Percentiles rank a stretch among this genome's conserved stretches.
phyloP scores from a whole-genome alignment of 2,888 invertebrate species.

The Himalopsyche japonica region DNA sequence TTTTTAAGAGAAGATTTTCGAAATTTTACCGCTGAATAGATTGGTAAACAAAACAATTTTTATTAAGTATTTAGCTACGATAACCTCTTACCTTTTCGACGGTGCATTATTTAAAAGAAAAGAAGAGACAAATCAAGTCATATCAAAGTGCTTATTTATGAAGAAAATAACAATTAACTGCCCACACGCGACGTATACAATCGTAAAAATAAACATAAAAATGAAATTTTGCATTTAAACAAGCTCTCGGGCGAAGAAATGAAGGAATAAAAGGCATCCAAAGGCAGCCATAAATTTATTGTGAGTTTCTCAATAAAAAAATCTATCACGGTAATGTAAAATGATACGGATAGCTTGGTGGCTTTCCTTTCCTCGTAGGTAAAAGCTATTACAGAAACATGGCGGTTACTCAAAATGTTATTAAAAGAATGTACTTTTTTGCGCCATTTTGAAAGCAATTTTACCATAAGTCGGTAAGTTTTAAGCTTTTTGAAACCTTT shows the following conservation, averaged over 20 bases:
- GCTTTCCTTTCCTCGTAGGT: neutral
- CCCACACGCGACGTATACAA: constrained; percentile 1
- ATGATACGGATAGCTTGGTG: neutral
- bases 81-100: neutral
- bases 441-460: too few species aligned
- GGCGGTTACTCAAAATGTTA: neutral
- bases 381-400: neutral
- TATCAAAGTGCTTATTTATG: neutral
- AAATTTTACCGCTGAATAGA: too few species aligned
- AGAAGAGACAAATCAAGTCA: neutral
- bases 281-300: constrained; percentile 17
- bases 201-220: constrained; percentile 1
- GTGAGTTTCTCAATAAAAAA: constrained; percentile 19
- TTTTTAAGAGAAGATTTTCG: too few species aligned
- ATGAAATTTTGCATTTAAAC: constrained; percentile 18
- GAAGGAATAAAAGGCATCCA: constrained; percentile 12
- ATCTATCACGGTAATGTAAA: constrained; percentile 6
- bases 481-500: too few species aligned
- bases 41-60: too few species aligned
- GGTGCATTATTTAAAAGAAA: neutral
- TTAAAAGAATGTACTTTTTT: too few species aligned
- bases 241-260: constrained; percentile 9
- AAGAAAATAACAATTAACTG: constrained; percentile 11
- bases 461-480: too few species aligned
- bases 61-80: too few species aligned